Conservation (phyloP, 2,888 invertebrate genomes). For the Melanophora roralis region DNA sequence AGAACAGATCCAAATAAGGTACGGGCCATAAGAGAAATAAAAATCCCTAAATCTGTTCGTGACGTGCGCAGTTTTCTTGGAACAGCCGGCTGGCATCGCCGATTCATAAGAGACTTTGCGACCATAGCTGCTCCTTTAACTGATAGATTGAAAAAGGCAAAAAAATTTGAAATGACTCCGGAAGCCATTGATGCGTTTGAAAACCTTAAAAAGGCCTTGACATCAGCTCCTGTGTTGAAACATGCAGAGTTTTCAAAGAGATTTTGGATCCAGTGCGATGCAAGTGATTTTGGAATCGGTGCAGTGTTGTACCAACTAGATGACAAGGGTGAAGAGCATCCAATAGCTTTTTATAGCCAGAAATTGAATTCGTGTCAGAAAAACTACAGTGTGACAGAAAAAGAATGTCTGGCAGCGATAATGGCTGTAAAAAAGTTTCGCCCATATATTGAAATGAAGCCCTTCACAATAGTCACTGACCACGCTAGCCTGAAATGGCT, state of each 20-base stretch:
- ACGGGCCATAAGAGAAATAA: neutral
- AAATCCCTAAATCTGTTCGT: neutral
- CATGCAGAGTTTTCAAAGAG: constrained; percentile 7
- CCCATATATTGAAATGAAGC: constrained; percentile 32
- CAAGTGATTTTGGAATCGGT: neutral
- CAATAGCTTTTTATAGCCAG: constrained; percentile 3
- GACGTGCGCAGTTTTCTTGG: constrained; percentile 41
- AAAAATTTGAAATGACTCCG: neutral
- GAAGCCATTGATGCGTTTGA: neutral
- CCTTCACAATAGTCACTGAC: constrained; percentile 19
- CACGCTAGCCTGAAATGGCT: constrained; percentile 12
- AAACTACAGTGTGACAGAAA: constrained; percentile 37
- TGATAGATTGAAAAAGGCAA: constrained; percentile 16
- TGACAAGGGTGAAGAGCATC: neutral
- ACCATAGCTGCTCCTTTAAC: constrained; percentile 11
- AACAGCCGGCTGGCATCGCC: constrained; percentile 39
- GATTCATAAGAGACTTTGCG: constrained; percentile 27
- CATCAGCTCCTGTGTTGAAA: constrained; percentile 14
- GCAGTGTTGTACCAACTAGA: neutral
- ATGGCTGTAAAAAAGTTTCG: constrained; percentile 23
- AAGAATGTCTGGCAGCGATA: constrained; percentile 17
- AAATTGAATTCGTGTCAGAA: constrained; percentile 14
- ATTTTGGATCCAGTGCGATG: constrained; percentile 18
- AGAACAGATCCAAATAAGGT: constrained; percentile 37
- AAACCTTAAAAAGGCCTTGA: constrained; percentile 11